These are phyloP conservation scores for Cotesia typhae DNA, from an alignment of 1,140 invertebrate genomes.

Conservation along the genomic window DNA sequence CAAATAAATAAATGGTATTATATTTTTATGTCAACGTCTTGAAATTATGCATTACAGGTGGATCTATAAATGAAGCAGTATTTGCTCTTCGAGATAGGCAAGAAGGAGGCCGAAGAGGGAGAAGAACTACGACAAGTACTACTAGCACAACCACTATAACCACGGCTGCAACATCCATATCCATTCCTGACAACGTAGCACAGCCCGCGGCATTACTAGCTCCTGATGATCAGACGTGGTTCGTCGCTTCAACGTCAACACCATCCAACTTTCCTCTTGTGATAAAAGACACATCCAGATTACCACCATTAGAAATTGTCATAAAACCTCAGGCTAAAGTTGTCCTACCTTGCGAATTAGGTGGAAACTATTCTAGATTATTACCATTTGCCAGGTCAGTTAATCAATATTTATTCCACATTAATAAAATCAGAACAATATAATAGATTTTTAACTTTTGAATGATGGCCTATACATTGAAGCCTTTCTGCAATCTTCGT, in stretches of 20 bases:
- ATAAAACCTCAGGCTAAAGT: conserved; percentile 61
- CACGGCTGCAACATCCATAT: conserved; percentile 18
- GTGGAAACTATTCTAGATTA: conserved; percentile 59
- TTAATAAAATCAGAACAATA: not conserved
- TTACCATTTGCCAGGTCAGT: conserved; percentile 55
- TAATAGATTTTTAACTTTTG: too few relatives aligned
- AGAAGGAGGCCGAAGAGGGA: conserved; percentile 54
- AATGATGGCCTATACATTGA: too few relatives aligned
- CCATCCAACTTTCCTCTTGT: conserved; percentile 44
- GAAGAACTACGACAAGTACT: conserved; percentile 55
- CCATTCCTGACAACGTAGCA: conserved; percentile 52
- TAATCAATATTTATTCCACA: not conserved
- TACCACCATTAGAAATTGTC: conserved; percentile 56
- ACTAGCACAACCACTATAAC: conserved; percentile 37
- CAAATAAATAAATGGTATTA: too few relatives aligned
- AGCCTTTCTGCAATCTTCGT: too few relatives aligned
- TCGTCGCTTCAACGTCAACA: conserved; percentile 53
- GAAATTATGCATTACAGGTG: conserved; percentile 51
- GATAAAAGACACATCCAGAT: conserved; percentile 35
- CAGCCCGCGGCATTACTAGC: conserved; percentile 59
- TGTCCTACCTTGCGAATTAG: conserved; percentile 61
- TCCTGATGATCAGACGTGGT: conserved; percentile 57
- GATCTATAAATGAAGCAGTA: conserved; percentile 60
- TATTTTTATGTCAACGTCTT: conserved; percentile 29
- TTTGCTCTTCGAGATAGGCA: conserved; percentile 59